These are phyloP conservation scores for Sterna hirundo DNA, from an alignment of 2,113 vertebrate genomes.

Conservation along the genomic window DNA sequence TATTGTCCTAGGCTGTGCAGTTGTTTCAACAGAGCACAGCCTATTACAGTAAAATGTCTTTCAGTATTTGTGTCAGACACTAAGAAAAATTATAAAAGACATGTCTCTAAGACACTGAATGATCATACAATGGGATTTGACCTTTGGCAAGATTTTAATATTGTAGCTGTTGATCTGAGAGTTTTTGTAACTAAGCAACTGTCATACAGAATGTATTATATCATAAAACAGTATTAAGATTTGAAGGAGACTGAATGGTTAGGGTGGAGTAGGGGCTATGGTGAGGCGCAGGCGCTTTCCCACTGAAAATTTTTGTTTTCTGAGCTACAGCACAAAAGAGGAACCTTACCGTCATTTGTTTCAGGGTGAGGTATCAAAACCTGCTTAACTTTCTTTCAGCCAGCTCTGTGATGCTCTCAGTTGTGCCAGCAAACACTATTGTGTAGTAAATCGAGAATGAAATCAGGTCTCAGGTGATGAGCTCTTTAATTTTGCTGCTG, in stretches of 20 bases:
- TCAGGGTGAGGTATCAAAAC: not conserved
- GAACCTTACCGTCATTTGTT: not conserved
- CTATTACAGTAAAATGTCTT: not conserved
- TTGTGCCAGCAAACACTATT: not conserved
- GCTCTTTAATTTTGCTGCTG: not conserved
- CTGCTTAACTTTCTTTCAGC: not conserved
- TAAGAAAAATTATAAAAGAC: not conserved
- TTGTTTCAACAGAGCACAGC: not conserved
- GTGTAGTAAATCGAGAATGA: not conserved
- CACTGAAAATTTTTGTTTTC: not conserved
- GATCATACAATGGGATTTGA: slow-evolving; percentile 17
- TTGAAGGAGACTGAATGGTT: not conserved
- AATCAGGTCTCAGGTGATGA: not conserved
- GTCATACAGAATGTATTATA: slow-evolving; percentile 41
- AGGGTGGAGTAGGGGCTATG: not conserved
- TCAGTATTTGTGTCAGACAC: not conserved
- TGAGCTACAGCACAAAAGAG: not conserved
- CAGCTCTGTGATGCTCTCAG: fast-evolving
- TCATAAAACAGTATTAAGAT: slow-evolving; percentile 42
- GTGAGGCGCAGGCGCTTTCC: not conserved
- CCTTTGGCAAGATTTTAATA: slow-evolving; percentile 44
- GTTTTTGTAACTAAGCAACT: slow-evolving; percentile 61
- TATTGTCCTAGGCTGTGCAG: not conserved
- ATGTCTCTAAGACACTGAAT: not conserved
- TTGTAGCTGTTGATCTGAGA: slow-evolving; percentile 12